These are phyloP conservation scores for Cynopterus sphinx DNA, from an alignment of 2,797 vertebrate species.

Conservation along the genomic window DNA sequence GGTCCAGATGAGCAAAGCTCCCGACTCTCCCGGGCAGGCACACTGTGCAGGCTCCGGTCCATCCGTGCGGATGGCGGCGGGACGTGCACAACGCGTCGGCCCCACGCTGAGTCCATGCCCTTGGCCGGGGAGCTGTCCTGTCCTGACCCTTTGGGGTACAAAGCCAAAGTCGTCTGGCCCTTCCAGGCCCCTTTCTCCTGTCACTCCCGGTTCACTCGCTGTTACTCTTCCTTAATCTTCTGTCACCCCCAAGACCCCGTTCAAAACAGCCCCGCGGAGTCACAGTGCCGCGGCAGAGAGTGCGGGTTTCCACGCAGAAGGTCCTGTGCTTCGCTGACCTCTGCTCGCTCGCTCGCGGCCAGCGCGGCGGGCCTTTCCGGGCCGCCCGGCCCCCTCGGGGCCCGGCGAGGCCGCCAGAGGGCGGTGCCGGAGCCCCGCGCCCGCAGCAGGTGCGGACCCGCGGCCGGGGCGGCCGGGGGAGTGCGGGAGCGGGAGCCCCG, in stretches of 20 bases:
- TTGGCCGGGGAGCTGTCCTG: rapidly evolving
- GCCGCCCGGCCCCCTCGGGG: neutral
- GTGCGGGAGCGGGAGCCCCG: neutral
- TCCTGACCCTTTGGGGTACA: neutral
- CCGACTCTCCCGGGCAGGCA: neutral
- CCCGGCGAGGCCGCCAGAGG: conserved; percentile 51
- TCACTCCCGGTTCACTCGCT: neutral
- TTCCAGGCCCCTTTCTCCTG: neutral
- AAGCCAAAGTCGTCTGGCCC: neutral
- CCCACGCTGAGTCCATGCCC: rapidly evolving
- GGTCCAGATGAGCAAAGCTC: neutral
- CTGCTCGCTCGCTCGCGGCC: rapidly evolving
- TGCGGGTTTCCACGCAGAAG: neutral
- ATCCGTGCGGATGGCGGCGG: neutral
- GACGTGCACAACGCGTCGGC: neutral
- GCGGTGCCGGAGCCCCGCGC: neutral
- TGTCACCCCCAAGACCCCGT: neutral
- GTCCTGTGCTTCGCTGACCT: neutral
- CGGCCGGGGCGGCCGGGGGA: neutral
- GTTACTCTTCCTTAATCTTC: neutral
- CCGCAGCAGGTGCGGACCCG: conserved; percentile 61
- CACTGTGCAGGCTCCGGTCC: neutral
- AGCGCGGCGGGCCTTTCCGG: neutral
- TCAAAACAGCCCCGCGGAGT: neutral
- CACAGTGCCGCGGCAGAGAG: rapidly evolving